Evolutionary conservation across 2,888 invertebrate genomes (phyloP), one percentile per base, ranked within the genome.

Genomic region (Escarpia spicata): DNA sequence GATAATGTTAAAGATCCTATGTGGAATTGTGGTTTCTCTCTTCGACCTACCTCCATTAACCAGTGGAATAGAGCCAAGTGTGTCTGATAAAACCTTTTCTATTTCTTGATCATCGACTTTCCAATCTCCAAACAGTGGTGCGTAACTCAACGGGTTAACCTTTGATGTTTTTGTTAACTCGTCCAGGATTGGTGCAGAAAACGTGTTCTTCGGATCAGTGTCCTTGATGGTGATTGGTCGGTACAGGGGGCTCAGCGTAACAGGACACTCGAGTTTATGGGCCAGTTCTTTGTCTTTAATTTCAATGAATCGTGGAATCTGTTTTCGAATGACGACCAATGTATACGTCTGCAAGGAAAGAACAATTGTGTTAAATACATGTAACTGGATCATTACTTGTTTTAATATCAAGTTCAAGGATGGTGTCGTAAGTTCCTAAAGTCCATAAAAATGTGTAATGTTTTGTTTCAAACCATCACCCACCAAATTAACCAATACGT

Each of bases 151-250:
- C 6, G 96, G 96, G 92, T 96, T 96, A 93, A 95, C 93, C 92
- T 96, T 96, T 31, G 95, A 95, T 31, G 95, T 96, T 92, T 95
- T 95, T 92, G 96, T 96, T 92, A 95, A 93, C 92, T 96, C 95
- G 92, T 95, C 95, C 60, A 96, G 95, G 92, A 95, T 94, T 90
- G 96, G 95, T 45, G 94, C 95, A 93, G 96, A 96, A 93, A 95
- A 96, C n/a, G 95, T 95, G 93, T 96, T 95, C 92, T 94, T 95
- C 2, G 96, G 96, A 45, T 96, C 95, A 94, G 95, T 95, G 45
- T 94, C 95, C 90, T 95, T 94, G 90, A 96, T 95, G 58, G 96
- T 95, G 93, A 96, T 94, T 44, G 96, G 96, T 92, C 95, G 94
- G 93, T 96, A 96, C 6, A 96, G 91, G 3, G 95, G 95, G 91